Evolutionary conservation across 2,113 vertebrate species (phyloP), one percentile per base, ranked within the genome.

Genomic region (Brachyistius frenatus): DNA sequence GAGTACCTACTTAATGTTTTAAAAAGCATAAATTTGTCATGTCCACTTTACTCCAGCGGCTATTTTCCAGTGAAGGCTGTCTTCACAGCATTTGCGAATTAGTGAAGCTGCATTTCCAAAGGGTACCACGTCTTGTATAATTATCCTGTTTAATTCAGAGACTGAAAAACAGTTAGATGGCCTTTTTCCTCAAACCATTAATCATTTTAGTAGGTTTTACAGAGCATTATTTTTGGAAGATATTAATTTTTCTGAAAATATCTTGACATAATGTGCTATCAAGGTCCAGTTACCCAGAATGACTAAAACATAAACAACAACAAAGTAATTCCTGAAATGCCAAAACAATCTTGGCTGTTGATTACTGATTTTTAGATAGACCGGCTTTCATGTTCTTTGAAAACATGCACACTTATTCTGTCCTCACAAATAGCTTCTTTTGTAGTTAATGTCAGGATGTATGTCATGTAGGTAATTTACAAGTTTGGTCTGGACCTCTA

Each of bases 61-160:
- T 52, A 64, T 63, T 74, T 67, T 14, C 57, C 53, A 36, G 36
- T 31, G 13, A 69, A 37, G 39, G 47, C 4, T 41, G 44, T 39
- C 36, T 35, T 31, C 11, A 8, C 14, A 49, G 52, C 33, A n/a
- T 37, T 4, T 41, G 33, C 47, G 33, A 37, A 35, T 11, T 2
- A 36, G 5, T 46, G 5, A 39, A 44, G 46, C 23, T 56, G 66
- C 30, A 46, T 36, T 46, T 35, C n/a, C 53, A 52, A 72, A 68
- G 37, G 66, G 13, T 31, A 13, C 54, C n/a, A 23, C 14, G 33
- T 39, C 30, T 33, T 15, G 16, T 37, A 16, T 6, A 39, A 46
- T 11, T 31, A 56, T 36, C 13, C 0, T 52, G 13, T 1, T 8
- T 52, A n/a, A 52, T 52, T 52, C 49, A 16, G 13, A 7, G 15